Percentiles rank a stretch among this genome's conserved stretches.
phyloP scores from a whole-genome alignment of 1,140 invertebrate species.

The Cyclargus thomasi region DNA sequence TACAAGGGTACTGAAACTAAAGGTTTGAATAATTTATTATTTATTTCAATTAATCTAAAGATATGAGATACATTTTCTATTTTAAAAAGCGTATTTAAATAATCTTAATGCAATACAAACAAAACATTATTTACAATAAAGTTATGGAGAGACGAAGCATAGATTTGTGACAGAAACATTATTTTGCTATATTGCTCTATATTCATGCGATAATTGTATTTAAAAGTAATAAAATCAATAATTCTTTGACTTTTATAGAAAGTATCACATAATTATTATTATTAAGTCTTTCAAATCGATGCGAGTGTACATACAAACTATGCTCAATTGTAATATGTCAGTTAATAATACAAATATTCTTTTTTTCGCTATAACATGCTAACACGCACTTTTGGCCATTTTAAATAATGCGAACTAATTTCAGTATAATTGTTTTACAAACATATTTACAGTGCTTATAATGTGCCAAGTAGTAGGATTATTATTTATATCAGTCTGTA shows the following conservation, averaged over 20 bases:
- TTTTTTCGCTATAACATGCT: background rate
- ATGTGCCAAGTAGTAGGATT: background rate
- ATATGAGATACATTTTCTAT: constrained; percentile 45
- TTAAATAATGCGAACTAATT: background rate
- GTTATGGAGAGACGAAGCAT: constrained; percentile 25
- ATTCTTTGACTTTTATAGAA: background rate
- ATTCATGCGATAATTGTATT: background rate
- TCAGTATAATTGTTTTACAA: background rate
- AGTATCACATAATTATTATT: background rate
- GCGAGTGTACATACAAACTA: background rate
- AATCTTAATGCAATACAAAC: constrained; percentile 45
- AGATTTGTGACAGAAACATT: constrained; percentile 25
- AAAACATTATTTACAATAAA: constrained; percentile 49
- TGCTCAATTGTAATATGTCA: background rate
- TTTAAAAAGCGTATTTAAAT: constrained; percentile 56
- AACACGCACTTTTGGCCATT: background rate
- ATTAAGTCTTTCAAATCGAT: background rate
- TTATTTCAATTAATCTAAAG: constrained; percentile 58
- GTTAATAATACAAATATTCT: background rate
- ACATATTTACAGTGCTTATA: background rate
- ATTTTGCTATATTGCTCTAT: background rate
- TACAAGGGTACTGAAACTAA: no score
- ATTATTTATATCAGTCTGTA: background rate
- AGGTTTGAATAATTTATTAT: no score
- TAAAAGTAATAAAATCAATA: background rate